Evolutionary conservation across 2,797 vertebrate genomes (phyloP).

Genomic region (Distichodus sexfasciatus): DNA sequence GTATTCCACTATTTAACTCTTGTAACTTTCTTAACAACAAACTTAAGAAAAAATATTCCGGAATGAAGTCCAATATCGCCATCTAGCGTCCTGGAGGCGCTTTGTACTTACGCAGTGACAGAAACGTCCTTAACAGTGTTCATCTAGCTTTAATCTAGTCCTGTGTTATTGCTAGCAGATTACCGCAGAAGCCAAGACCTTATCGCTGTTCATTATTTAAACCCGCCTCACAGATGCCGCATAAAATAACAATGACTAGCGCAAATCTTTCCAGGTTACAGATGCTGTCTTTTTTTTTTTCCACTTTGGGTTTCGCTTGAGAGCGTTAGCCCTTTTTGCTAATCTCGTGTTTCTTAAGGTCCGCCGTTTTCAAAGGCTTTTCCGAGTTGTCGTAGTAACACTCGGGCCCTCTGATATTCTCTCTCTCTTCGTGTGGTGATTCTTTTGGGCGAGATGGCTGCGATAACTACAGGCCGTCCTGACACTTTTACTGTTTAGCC

Average conservation of each 20-base stretch:
- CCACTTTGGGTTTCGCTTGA: too few relatives aligned
- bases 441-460: conserved; percentile 53
- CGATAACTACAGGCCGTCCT: conserved; percentile 41
- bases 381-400: conserved; percentile 20
- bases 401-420: conserved; percentile 26
- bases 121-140: too few relatives aligned
- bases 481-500: conserved; percentile 64
- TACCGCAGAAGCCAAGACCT: conserved; percentile 14
- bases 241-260: conserved; percentile 26
- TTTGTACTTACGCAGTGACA: too few relatives aligned
- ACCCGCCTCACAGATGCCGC: conserved; percentile 8
- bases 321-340: not conserved
- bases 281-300: not conserved
- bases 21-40: too few relatives aligned
- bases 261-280: not conserved
- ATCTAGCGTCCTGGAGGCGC: too few relatives aligned
- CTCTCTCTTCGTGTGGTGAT: conserved; percentile 23
- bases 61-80: too few relatives aligned
- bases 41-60: too few relatives aligned
- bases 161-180: not conserved
- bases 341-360: conserved; percentile 2
- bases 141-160: not conserved
- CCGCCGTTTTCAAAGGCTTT: not conserved
- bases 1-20: too few relatives aligned
- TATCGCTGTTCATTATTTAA: conserved; percentile 23